Evolutionary conservation across 2,888 invertebrate species (phyloP), one percentile per base, ranked within the genome.

Genomic region (Sympetrum striolatum): DNA sequence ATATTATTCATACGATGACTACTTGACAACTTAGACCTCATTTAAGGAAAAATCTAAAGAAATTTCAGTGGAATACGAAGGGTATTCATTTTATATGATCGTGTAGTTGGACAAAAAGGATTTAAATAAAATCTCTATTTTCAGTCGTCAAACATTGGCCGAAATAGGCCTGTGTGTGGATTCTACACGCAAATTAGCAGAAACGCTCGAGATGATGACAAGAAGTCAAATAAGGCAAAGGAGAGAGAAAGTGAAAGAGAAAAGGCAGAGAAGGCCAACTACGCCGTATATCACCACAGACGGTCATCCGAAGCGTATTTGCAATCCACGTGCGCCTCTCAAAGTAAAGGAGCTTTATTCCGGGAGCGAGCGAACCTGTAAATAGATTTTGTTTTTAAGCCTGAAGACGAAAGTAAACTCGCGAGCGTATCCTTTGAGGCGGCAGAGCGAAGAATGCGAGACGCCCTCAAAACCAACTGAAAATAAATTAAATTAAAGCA

Each of bases 331-430:
- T 15, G 53, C 53, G 1, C 18, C 25, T 14, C 82, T 82, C 31
- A 82, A 53, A 35, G 31, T 53, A 58, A 53, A 58, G 58, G 82
- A 12, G 82, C 18, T 82, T 82, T 82, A 82, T 82, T 82, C 58
- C 82, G 14, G 80, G 80, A n/a, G 58, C 31, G 15, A 31, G 25
- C 37, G n/a, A 22, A 18, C 18, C 31, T 82, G 31, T 82, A 82
- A 82, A 82, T 58, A 82, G 53, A 18, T 82, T 82, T 58, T 73
- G 73, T 73, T 73, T 73, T 73, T 25, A 73, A 31, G 31, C 10
- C 64, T n/a, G 25, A 73, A 25, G 73, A 73, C 12, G 73, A 73
- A 31, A 73, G 73, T 73, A 73, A 73, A 73, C 73, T 73, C 22
- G 25, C 31, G 73, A 31, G 31, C 25, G 18, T 12, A 25, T 12